phyloP scores from a whole-genome alignment of 1,140 invertebrate species.

The Ladona fulva region DNA sequence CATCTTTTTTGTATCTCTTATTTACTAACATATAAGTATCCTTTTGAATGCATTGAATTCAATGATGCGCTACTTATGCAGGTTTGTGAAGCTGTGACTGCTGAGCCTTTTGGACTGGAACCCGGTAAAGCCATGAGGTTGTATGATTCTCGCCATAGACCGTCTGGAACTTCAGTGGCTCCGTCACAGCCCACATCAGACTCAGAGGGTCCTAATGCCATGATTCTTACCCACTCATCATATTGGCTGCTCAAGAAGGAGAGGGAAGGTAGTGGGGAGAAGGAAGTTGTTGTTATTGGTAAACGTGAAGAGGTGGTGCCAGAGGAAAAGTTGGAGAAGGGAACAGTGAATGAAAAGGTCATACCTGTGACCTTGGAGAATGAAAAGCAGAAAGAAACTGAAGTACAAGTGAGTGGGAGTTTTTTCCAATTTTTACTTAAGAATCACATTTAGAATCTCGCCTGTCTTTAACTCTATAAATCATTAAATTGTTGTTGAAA shows the following conservation, averaged over 20 bases:
- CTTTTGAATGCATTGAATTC: not conserved
- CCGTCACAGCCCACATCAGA: constrained; percentile 44
- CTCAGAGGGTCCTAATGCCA: constrained; percentile 23
- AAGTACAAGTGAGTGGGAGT: not conserved
- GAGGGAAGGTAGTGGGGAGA: constrained; percentile 9
- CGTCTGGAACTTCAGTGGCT: constrained; percentile 47
- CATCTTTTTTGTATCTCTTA: no score
- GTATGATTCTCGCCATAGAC: constrained; percentile 55
- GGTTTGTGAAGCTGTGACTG: constrained; percentile 58
- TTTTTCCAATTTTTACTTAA: no score
- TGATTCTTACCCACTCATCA: constrained; percentile 63
- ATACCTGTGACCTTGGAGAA: not conserved
- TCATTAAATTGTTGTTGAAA: no score
- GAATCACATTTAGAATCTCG: no score
- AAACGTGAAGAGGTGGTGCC: not conserved
- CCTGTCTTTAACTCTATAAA: no score
- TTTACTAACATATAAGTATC: no score
- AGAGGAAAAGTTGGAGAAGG: not conserved
- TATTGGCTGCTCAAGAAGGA: constrained; percentile 34
- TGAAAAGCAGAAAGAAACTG: not conserved
- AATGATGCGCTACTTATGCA: constrained; percentile 29
- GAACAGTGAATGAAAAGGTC: not conserved
- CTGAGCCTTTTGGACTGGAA: constrained; percentile 59
- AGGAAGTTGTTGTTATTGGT: not conserved
- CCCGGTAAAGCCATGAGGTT: constrained; percentile 53